phyloP scores from a whole-genome alignment of 2,797 vertebrate species.

The Smutsia gigantea region DNA sequence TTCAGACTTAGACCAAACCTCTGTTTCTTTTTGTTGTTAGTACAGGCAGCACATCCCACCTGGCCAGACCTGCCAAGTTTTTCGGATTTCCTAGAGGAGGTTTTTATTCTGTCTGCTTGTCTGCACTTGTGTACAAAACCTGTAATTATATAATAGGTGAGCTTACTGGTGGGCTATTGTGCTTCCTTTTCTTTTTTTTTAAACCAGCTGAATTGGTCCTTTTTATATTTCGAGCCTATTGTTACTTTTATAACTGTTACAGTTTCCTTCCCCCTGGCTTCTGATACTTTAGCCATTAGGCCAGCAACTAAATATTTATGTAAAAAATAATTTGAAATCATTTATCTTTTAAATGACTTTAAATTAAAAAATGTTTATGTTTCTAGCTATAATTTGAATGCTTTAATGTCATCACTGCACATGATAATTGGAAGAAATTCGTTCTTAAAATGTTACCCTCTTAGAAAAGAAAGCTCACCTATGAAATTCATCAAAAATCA shows the following conservation, averaged over 20 bases:
- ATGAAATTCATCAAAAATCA: slow-evolving; percentile 40
- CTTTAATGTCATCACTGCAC: slow-evolving; percentile 21
- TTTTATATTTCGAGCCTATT: slow-evolving; percentile 86
- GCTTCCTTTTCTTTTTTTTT: slow-evolving; percentile 86
- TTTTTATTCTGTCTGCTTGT: slow-evolving; percentile 89
- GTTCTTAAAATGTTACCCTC: slow-evolving; percentile 53
- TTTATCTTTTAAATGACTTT: background rate
- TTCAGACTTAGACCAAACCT: slow-evolving; percentile 83
- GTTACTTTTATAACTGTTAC: slow-evolving; percentile 84
- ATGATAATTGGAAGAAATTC: slow-evolving; percentile 28
- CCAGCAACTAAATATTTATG: slow-evolving; percentile 81
- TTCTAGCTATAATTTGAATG: background rate
- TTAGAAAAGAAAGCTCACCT: slow-evolving; percentile 45
- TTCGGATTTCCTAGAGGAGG: slow-evolving; percentile 88
- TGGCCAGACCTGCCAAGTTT: slow-evolving; percentile 88
- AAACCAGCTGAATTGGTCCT: slow-evolving; percentile 84
- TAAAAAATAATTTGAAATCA: slow-evolving; percentile 78
- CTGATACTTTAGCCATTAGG: slow-evolving; percentile 80
- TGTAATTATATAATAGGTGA: slow-evolving; percentile 89
- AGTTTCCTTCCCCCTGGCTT: slow-evolving; percentile 81
- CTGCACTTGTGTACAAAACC: slow-evolving; percentile 88
- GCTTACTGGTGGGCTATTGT: slow-evolving; percentile 88
- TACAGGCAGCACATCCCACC: slow-evolving; percentile 86
- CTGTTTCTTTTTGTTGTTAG: slow-evolving; percentile 87
- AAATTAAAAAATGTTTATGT: slow-evolving; percentile 68